Evolutionary conservation across 1,140 invertebrate genomes (phyloP).

Genomic region (Heliothis subflexa): DNA sequence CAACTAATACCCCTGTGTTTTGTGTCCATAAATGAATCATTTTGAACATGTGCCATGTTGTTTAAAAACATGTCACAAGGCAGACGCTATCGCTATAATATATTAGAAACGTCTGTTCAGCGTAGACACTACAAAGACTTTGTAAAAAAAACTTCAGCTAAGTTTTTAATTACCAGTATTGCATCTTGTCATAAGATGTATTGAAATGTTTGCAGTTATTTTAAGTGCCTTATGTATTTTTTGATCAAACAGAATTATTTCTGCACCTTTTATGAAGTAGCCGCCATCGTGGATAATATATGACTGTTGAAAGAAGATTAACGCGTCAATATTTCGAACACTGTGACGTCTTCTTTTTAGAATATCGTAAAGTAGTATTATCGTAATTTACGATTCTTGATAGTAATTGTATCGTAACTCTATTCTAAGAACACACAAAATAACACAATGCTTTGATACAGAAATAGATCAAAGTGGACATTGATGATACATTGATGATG

Average conservation of each 20-base stretch:
- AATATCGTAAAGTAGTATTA: constrained; percentile 3
- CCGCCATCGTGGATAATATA: background rate
- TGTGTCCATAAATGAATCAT: constrained; percentile 44
- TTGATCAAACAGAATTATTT: background rate
- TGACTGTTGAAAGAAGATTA: background rate
- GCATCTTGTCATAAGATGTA: background rate
- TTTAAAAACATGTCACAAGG: constrained; percentile 25
- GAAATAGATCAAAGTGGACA: constrained; percentile 3
- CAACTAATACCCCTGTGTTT: background rate
- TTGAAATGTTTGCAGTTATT: background rate
- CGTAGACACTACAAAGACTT: constrained; percentile 13
- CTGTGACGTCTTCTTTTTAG: background rate
- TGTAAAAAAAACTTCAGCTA: background rate
- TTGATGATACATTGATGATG: constrained; percentile 2
- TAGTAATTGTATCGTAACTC: constrained; percentile 3
- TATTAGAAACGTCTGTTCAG: constrained; percentile 29
- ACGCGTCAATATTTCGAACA: background rate
- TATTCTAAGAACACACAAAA: background rate
- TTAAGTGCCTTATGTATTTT: background rate
- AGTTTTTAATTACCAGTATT: constrained; percentile 16
- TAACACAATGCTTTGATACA: background rate
- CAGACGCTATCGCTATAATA: constrained; percentile 21
- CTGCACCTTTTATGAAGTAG: background rate
- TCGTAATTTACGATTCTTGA: background rate
- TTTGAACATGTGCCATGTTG: constrained; percentile 32